Conservation (phyloP, 2,113 vertebrate species). For the Aleadryas rufinucha region DNA sequence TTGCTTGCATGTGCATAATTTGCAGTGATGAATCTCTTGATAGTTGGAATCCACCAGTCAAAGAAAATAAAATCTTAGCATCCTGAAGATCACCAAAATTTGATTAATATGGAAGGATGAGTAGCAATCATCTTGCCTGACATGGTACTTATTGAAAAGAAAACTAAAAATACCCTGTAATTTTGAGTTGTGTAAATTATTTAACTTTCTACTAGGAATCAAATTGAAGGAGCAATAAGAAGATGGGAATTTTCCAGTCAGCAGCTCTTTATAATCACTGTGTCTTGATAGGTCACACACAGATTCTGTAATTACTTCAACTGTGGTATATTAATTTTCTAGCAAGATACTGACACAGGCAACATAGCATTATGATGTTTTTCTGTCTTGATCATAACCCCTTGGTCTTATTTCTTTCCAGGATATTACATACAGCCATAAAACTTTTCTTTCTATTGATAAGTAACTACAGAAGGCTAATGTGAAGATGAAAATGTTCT, state of each 20-base stretch:
- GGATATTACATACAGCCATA: not conserved
- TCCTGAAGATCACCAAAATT: not conserved
- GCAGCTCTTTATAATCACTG: not conserved
- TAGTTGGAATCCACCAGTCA: not conserved
- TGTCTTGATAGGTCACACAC: not conserved
- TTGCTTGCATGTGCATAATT: not conserved
- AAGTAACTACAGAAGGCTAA: not conserved
- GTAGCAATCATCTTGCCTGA: not conserved
- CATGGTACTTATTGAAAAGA: not conserved
- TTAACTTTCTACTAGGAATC: slow-evolving; percentile 21
- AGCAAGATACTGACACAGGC: not conserved
- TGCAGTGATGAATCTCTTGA: not conserved
- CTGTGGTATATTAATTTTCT: not conserved
- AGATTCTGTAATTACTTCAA: slow-evolving; percentile 9
- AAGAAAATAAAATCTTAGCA: not conserved
- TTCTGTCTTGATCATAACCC: not conserved
- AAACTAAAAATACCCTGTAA: not conserved
- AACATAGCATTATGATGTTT: not conserved
- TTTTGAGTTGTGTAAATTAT: slow-evolving; percentile 5
- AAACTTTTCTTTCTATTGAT: not conserved
- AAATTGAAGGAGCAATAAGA: not conserved
- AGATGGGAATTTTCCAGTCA: slow-evolving; percentile 8
- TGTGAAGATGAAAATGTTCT: not conserved
- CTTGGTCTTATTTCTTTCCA: not conserved
- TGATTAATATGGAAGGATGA: not conserved